Base-by-base conservation (phyloP, 2,888 invertebrate genomes). In the Selenia dentaria region DNA sequence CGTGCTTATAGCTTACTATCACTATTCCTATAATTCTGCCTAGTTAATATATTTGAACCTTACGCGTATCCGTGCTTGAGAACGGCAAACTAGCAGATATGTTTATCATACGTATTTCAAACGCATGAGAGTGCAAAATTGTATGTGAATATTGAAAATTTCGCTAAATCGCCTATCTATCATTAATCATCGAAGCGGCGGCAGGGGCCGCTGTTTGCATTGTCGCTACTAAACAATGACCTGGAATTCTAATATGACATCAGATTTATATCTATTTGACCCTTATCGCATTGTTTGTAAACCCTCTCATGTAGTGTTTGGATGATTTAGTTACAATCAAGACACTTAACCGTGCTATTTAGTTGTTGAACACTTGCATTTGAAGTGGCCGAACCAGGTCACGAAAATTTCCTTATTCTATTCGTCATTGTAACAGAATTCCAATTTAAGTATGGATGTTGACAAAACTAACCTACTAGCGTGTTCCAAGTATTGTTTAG, bases 51-150 rank as follows among this genome's bases (percentile, higher is more conserved):
- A 40, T 36, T 42, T 46, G 33, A 36, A 43, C 38, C 26, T 27
- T 45, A 24, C 20, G 25, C 14, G 29, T 27, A 10, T 2, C 10
- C 18, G 26, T 27, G 10, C 32, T 35, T 11, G 12, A 10, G 9
- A 41, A 41, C 27, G 14, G 34, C 29, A 14, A 22, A 9, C 14
- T 9, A 14, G 40, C 34, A 35, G 64, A 64, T 68, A 70, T 70
- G 65, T 64, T 49, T 48, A 49, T 48, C 57, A 54, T 56, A 51
- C 57, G 57, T 41, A 47, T 62, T 56, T 34, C 24, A 32, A 31
- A 41, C 49, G 48, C 43, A 54, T 50, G 48, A 41, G 9, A 27
- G 22, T 32, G 27, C 24, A 32, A 26, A 36, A 44, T 32, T 45
- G 37, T 49, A 46, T 50, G 51, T 45, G 22, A 45, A 29, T 9